These are phyloP conservation scores for Blomia tropicalis DNA, from an alignment of 2,888 invertebrate genomes.

Conservation along the genomic window DNA sequence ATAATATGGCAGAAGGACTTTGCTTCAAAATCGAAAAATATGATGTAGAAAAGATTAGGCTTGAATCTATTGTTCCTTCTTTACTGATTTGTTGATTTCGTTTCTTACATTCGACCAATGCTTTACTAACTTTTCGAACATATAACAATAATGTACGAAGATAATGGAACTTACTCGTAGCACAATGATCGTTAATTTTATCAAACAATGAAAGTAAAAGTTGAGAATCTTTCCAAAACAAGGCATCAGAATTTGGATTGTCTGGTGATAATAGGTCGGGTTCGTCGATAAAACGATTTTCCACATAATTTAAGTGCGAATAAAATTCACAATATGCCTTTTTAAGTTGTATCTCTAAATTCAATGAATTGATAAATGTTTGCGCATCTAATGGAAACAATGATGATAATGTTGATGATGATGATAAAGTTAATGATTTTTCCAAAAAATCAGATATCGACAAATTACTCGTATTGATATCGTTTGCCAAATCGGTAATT, in stretches of 20 bases:
- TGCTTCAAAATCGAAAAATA: conserved; percentile 30
- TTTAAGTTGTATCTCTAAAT: neutral
- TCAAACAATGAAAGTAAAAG: conserved; percentile 15
- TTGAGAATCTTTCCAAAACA: neutral
- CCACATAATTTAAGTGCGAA: neutral
- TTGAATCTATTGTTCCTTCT: conserved; percentile 17
- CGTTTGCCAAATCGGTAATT: neutral
- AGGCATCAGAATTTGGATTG: neutral
- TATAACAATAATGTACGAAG: conserved; percentile 27
- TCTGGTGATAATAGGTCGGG: neutral
- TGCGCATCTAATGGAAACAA: neutral
- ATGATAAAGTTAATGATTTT: neutral
- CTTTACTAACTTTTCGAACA: conserved; percentile 28
- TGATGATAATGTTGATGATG: neutral
- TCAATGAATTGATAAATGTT: neutral
- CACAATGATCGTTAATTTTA: conserved; percentile 19
- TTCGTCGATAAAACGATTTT: neutral
- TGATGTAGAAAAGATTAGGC: conserved; percentile 21
- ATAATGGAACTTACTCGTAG: conserved; percentile 26
- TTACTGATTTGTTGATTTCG: conserved; percentile 4
- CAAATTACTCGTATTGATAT: neutral
- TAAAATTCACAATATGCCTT: conserved; percentile 9
- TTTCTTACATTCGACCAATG: conserved; percentile 27
- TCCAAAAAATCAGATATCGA: conserved; percentile 6
- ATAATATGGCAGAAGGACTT: conserved; percentile 29